Conservation (phyloP, 2,113 vertebrate species). For the Caranx melampygus region DNA sequence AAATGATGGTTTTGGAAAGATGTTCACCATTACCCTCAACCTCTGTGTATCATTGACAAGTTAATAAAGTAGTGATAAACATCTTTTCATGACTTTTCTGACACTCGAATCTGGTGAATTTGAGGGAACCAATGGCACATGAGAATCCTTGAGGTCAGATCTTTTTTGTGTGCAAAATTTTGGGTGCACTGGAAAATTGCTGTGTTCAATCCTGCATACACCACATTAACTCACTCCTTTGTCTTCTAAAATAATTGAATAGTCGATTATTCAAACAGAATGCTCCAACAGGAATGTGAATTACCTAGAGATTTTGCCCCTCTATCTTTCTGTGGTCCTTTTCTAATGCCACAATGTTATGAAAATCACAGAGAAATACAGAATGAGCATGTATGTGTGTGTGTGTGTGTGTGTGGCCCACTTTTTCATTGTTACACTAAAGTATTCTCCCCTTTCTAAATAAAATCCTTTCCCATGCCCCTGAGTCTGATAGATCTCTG, state of each 20-base stretch:
- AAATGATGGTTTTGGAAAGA: neutral
- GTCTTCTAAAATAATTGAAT: neutral
- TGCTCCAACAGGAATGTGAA: neutral
- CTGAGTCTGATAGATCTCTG: conserved; percentile 22
- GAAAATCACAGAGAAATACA: neutral
- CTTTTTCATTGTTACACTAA: conserved; percentile 11
- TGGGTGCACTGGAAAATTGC: no score
- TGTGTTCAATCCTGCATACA: neutral
- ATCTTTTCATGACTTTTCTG: neutral
- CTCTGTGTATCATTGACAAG: neutral
- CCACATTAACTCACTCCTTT: neutral
- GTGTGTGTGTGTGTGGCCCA: neutral
- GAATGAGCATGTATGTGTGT: neutral
- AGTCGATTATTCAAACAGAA: neutral
- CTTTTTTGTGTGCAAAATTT: neutral
- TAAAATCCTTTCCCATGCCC: conserved; percentile 64
- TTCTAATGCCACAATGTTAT: neutral
- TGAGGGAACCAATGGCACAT: neutral
- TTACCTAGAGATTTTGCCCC: neutral
- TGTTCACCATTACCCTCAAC: neutral
- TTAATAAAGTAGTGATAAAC: neutral
- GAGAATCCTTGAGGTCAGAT: neutral
- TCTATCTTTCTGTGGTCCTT: neutral
- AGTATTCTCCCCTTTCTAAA: conserved; percentile 8
- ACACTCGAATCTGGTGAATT: no score